phyloP scores from a whole-genome alignment of 2,888 invertebrate species.

The Pheosia gnoma region DNA sequence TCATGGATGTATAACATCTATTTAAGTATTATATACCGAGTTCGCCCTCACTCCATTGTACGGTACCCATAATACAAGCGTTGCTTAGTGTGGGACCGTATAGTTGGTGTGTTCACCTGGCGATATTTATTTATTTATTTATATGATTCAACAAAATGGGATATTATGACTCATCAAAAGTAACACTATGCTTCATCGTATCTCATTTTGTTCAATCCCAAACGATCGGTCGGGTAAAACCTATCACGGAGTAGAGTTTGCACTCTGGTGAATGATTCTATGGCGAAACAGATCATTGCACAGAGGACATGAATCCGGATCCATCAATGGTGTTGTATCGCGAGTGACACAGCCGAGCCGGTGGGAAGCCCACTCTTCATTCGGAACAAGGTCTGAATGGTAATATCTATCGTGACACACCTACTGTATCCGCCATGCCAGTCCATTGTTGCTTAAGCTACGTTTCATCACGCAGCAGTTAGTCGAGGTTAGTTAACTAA shows the following conservation, averaged over 20 bases:
- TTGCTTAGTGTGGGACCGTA: too few species aligned
- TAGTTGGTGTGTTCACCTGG: too few species aligned
- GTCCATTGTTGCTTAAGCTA: constrained; percentile 7
- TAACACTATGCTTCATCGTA: too few species aligned
- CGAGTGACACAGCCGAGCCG: constrained; percentile 4
- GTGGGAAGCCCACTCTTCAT: constrained; percentile 10
- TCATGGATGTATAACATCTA: too few species aligned
- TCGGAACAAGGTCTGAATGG: constrained; percentile 12
- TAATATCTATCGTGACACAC: background rate
- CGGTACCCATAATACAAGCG: too few species aligned
- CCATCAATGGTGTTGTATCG: background rate
- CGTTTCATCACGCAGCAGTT: background rate
- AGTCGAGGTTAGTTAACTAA: background rate
- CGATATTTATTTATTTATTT: too few species aligned
- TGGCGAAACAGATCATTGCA: background rate
- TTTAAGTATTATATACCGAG: too few species aligned
- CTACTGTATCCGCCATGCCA: constrained; percentile 1
- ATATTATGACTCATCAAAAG: too few species aligned
- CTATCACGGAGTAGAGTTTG: background rate
- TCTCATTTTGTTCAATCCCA: background rate
- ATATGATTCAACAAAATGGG: too few species aligned
- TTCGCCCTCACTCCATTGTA: too few species aligned
- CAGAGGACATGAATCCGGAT: constrained; percentile 3
- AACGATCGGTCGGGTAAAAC: background rate
- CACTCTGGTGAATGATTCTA: background rate